phyloP scores from a whole-genome alignment of 2,113 vertebrate genomes.

The Bubalus kerabau region DNA sequence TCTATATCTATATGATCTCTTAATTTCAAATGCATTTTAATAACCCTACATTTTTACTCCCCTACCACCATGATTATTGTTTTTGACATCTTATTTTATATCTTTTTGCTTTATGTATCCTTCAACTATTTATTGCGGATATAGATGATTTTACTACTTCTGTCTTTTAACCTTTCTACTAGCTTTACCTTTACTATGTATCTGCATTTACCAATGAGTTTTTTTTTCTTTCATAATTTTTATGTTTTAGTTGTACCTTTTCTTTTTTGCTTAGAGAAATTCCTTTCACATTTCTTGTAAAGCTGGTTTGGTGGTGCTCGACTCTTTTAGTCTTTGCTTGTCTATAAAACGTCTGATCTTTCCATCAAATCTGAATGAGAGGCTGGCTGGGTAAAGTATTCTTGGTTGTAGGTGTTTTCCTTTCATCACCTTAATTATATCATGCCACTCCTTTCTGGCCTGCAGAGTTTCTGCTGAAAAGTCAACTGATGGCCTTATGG shows the following conservation, averaged over 20 bases:
- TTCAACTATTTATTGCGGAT: neutral
- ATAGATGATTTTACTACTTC: neutral
- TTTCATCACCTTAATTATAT: neutral
- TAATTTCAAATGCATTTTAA: neutral
- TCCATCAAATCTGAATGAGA: neutral
- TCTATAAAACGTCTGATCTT: neutral
- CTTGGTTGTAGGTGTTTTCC: neutral
- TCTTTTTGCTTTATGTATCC: neutral
- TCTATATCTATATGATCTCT: neutral
- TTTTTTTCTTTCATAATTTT: neutral
- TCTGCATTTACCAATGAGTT: neutral
- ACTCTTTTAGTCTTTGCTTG: neutral
- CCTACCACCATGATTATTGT: neutral
- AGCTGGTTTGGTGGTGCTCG: neutral
- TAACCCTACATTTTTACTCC: neutral
- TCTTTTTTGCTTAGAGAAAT: neutral
- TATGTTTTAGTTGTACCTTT: neutral
- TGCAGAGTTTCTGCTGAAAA: neutral
- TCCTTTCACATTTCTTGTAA: neutral
- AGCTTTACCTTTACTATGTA: neutral
- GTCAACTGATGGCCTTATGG: neutral
- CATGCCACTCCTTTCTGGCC: neutral
- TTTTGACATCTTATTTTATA: neutral
- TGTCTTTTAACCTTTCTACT: neutral
- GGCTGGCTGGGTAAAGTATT: neutral